Percentiles rank a stretch among this genome's conserved stretches.
phyloP scores from a whole-genome alignment of 2,797 vertebrate species.

The Parambassis ranga region DNA sequence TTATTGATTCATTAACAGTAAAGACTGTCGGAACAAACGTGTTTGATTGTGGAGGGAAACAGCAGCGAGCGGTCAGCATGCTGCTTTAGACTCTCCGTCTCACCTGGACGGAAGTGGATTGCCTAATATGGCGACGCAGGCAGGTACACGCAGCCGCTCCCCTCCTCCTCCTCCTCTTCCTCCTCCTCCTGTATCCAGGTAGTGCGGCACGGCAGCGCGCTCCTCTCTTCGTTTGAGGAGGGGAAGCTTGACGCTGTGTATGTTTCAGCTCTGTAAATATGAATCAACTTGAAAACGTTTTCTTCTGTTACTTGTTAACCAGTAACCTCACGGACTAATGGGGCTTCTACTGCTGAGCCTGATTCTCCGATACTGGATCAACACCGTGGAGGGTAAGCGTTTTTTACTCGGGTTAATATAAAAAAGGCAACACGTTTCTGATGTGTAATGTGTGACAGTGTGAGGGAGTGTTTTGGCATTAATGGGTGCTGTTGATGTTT shows the following conservation, averaged over 20 bases:
- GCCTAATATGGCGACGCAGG: constrained; percentile 72
- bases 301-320: constrained; percentile 74
- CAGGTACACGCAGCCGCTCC: constrained; percentile 66
- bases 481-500: neutral
- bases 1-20: neutral
- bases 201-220: constrained; percentile 16
- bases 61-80: neutral
- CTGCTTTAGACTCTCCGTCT: constrained; percentile 25
- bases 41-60: neutral
- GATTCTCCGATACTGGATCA: constrained; percentile 88
- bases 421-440: constrained; percentile 26
- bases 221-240: neutral
- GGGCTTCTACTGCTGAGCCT: constrained; percentile 92
- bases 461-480: neutral
- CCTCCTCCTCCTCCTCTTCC: constrained; percentile 18
- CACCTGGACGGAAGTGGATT: constrained; percentile 94
- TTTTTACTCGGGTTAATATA: neutral
- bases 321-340: constrained; percentile 92
- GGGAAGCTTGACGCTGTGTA: constrained; percentile 16
- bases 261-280: constrained; percentile 36
- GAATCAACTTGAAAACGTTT: constrained; percentile 60
- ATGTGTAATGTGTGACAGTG: neutral
- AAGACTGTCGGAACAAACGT: neutral
- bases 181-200: constrained; percentile 59
- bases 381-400: constrained; percentile 89